A percentile compares a stretch with the other conserved stretches of the same genome.
phyloP scores from a whole-genome alignment of 92 coral and sea anemone species.

The Isaurus tuberculatus region DNA sequence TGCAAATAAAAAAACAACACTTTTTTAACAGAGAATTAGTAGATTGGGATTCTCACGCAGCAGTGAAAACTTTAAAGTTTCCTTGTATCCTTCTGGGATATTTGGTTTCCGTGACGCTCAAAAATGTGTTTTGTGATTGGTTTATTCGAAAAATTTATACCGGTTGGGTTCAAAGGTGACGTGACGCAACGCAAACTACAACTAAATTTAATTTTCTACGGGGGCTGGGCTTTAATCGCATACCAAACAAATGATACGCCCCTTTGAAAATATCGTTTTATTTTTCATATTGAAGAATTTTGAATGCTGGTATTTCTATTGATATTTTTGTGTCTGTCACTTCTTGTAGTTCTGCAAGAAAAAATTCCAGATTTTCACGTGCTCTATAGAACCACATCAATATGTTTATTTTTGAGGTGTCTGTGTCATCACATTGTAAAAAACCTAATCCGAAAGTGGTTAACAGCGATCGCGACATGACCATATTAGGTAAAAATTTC shows the following conservation, averaged over 20 bases:
- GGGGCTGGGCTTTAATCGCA: conserved; percentile 30
- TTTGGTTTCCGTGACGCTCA: conserved; percentile 39
- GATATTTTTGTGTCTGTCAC: neutral
- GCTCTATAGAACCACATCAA: conserved; percentile 30
- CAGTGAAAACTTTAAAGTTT: neutral
- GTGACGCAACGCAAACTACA: conserved; percentile 43
- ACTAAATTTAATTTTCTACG: conserved; percentile 27
- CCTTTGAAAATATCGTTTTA: neutral
- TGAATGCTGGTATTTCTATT: neutral
- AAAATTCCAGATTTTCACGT: conserved; percentile 16
- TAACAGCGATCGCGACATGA: conserved; percentile 45
- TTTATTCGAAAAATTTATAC: conserved; percentile 15
- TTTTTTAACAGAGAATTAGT: too few relatives aligned
- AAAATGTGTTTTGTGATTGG: conserved; percentile 6
- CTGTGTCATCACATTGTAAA: conserved; percentile 50
- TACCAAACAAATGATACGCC: conserved; percentile 30
- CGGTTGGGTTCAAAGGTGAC: conserved; percentile 36
- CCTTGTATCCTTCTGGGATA: neutral
- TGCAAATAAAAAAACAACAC: too few relatives aligned
- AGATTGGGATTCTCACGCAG: too few relatives aligned
- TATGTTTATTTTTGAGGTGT: conserved; percentile 30
- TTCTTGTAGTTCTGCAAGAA: conserved; percentile 16
- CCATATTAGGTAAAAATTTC: conserved; percentile 88
- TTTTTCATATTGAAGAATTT: neutral
- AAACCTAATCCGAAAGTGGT: conserved; percentile 46